These are phyloP conservation scores for Phataginus tricuspis DNA, from an alignment of 2,797 vertebrate genomes.

Conservation along the genomic window DNA sequence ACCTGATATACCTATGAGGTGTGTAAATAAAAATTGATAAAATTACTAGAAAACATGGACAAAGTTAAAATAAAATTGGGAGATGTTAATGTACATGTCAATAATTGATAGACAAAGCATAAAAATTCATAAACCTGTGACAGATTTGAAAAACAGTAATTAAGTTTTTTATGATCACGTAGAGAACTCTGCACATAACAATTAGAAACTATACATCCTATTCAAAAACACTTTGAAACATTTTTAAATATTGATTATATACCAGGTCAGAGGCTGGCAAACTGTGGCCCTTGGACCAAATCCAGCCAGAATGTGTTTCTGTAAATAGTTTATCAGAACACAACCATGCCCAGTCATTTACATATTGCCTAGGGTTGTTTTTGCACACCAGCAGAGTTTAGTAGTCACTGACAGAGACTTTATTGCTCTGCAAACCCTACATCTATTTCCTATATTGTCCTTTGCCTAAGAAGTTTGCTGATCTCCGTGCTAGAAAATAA, in stretches of 20 bases:
- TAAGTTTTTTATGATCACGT: background rate
- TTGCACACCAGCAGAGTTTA: background rate
- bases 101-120: background rate
- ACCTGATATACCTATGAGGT: background rate
- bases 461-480: background rate
- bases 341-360: background rate
- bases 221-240: background rate
- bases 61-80: conserved; percentile 31
- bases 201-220: conserved; percentile 26
- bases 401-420: background rate
- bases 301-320: background rate
- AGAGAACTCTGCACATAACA: background rate
- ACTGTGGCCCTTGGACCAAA: background rate
- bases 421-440: background rate
- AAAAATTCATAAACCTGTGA: background rate
- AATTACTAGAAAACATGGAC: background rate
- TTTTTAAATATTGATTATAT: background rate
- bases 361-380: background rate
- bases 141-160: background rate
- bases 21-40: conserved; percentile 21
- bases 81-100: background rate
- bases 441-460: background rate
- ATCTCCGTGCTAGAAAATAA: background rate
- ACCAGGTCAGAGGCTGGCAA: background rate
- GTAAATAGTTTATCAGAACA: background rate